These are phyloP conservation scores for Monopterus albus DNA, from an alignment of 2,113 vertebrate species.

Conservation along the genomic window DNA sequence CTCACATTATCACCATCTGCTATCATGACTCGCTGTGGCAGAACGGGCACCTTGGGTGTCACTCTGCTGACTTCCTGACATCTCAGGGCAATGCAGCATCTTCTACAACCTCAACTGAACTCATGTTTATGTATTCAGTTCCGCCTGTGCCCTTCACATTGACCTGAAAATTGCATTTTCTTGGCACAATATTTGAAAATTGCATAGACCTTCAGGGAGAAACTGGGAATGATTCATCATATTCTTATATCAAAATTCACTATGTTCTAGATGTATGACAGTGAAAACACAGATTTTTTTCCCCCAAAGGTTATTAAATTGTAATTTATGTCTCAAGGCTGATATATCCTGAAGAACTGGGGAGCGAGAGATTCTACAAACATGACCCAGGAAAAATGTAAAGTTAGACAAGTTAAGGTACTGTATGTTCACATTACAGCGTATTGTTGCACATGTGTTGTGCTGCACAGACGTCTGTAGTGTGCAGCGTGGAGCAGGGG, in stretches of 20 bases:
- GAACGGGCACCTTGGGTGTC: conserved; percentile 32
- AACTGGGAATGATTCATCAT: neutral
- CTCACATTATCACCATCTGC: conserved; percentile 51
- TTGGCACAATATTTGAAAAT: conserved; percentile 42
- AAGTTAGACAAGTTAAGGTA: too few relatives aligned
- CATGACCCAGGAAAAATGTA: too few relatives aligned
- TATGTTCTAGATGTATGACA: neutral
- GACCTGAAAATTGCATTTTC: conserved; percentile 44
- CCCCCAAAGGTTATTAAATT: neutral
- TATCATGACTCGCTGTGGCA: conserved; percentile 25
- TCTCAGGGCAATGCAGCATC: conserved; percentile 10
- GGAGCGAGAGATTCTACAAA: neutral
- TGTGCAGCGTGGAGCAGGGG: too few relatives aligned
- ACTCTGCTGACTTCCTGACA: conserved; percentile 43
- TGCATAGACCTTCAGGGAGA: conserved; percentile 54
- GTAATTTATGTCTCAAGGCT: neutral
- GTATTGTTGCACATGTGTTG: too few relatives aligned
- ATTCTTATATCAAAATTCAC: conserved; percentile 21
- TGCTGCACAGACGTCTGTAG: too few relatives aligned
- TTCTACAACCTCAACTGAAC: conserved; percentile 7
- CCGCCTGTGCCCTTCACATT: conserved; percentile 68
- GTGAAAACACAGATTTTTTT: conserved; percentile 5
- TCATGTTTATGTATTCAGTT: conserved; percentile 65
- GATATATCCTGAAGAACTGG: neutral
- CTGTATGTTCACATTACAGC: too few relatives aligned